Evolutionary conservation across 2,797 vertebrate species (phyloP).

Genomic region (Danio jaintianensis): DNA sequence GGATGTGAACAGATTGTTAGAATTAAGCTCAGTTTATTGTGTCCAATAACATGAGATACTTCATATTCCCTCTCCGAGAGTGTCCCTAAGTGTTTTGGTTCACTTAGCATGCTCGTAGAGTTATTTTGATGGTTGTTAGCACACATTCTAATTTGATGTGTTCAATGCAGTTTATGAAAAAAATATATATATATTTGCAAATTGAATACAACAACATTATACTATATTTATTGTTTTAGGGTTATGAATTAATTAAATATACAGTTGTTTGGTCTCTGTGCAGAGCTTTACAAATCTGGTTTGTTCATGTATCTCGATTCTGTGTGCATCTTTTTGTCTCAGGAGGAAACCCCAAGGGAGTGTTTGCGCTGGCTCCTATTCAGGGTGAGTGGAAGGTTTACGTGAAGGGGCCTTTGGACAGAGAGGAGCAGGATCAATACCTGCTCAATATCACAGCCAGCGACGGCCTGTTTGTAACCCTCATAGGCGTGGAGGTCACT

Average conservation of each 20-base stretch:
- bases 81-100: slow-evolving; percentile 19
- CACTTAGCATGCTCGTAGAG: background rate
- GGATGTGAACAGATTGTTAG: slow-evolving; percentile 44
- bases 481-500: slow-evolving; percentile 90
- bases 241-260: background rate
- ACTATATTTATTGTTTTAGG: background rate
- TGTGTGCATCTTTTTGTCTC: slow-evolving; percentile 40
- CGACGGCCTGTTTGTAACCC: slow-evolving; percentile 89
- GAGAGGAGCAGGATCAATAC: slow-evolving; percentile 92
- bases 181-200: background rate
- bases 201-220: background rate
- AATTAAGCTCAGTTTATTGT: slow-evolving; percentile 45
- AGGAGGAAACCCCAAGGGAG: slow-evolving; percentile 91
- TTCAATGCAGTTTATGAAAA: slow-evolving; percentile 5
- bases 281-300: background rate
- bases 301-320: slow-evolving; percentile 19
- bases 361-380: slow-evolving; percentile 88
- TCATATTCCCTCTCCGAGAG: background rate
- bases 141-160: slow-evolving; percentile 5
- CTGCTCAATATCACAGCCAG: slow-evolving; percentile 94
- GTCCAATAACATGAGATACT: slow-evolving; percentile 23
- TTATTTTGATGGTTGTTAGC: slow-evolving; percentile 20
- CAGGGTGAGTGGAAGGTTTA: slow-evolving; percentile 95
- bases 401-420: slow-evolving; percentile 89
- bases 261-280: background rate